phyloP scores from a whole-genome alignment of 2,113 vertebrate genomes.

The Hyaena hyaena region DNA sequence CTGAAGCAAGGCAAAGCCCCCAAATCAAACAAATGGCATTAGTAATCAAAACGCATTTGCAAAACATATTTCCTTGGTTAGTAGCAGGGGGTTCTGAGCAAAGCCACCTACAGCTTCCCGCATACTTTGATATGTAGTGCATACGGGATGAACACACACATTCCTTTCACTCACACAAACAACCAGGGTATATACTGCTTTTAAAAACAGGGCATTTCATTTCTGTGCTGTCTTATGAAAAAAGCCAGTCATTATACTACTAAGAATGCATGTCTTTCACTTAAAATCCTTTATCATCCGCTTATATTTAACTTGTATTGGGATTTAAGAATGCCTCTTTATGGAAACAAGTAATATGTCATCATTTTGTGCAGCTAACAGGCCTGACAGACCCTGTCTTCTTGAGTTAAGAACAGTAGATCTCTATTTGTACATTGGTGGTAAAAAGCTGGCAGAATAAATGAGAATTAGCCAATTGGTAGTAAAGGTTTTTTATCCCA shows the following conservation, averaged over 20 bases:
- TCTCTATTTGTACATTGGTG: slow-evolving; percentile 45
- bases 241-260: slow-evolving; percentile 18
- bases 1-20: slow-evolving; percentile 59
- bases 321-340: slow-evolving; percentile 80
- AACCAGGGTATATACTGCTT: background rate
- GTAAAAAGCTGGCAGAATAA: slow-evolving; percentile 73
- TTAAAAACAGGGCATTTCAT: background rate
- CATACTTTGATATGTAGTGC: background rate
- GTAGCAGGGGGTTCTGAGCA: slow-evolving; percentile 53
- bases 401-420: slow-evolving; percentile 61
- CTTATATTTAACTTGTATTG: slow-evolving; percentile 65
- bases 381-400: slow-evolving; percentile 77
- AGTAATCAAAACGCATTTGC: slow-evolving; percentile 58
- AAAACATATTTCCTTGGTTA: slow-evolving; percentile 48
- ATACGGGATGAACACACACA: background rate
- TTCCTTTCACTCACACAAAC: slow-evolving; percentile 50
- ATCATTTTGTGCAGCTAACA: slow-evolving; percentile 80
- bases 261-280: slow-evolving; percentile 49
- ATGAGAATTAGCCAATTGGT: slow-evolving; percentile 37
- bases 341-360: slow-evolving; percentile 75
- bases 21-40: slow-evolving; percentile 30
- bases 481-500: slow-evolving; percentile 55
- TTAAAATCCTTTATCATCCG: slow-evolving; percentile 74
- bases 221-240: slow-evolving; percentile 51
- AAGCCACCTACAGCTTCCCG: background rate